Evolutionary conservation across 2,888 invertebrate species (phyloP).

Genomic region (Lutraria lutraria): DNA sequence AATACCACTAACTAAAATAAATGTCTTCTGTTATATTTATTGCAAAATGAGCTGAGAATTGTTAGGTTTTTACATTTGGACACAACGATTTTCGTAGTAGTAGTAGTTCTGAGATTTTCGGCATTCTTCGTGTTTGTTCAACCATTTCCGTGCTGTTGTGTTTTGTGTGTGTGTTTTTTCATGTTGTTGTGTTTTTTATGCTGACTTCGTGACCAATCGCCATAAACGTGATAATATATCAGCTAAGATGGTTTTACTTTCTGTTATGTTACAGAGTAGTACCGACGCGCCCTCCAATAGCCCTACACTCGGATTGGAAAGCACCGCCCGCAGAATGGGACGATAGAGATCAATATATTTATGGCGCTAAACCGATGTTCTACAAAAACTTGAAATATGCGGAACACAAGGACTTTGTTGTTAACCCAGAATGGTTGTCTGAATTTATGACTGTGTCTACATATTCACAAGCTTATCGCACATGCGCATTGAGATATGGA

Average conservation of each 20-base stretch:
- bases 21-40: no score
- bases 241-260: neutral
- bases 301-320: slow-evolving; percentile 71
- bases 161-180: no score
- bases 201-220: no score
- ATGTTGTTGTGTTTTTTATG: no score
- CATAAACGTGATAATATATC: no score
- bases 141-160: no score
- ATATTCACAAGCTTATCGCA: slow-evolving; percentile 73
- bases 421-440: slow-evolving; percentile 75
- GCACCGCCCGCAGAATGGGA: slow-evolving; percentile 76
- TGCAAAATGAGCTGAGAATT: no score
- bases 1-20: no score
- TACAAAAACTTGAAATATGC: slow-evolving; percentile 74
- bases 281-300: slow-evolving; percentile 69
- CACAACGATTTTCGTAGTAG: no score
- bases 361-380: slow-evolving; percentile 71
- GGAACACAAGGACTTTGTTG: slow-evolving; percentile 68
- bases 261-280: slow-evolving; percentile 66
- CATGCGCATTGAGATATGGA: slow-evolving; percentile 74
- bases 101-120: no score
- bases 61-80: no score
- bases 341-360: slow-evolving; percentile 73
- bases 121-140: no score
- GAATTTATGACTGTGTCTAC: slow-evolving; percentile 73